A percentile compares a stretch with the other conserved stretches of the same genome.
phyloP scores from a whole-genome alignment of 1,140 invertebrate genomes.

The Drosophila lacertosa region DNA sequence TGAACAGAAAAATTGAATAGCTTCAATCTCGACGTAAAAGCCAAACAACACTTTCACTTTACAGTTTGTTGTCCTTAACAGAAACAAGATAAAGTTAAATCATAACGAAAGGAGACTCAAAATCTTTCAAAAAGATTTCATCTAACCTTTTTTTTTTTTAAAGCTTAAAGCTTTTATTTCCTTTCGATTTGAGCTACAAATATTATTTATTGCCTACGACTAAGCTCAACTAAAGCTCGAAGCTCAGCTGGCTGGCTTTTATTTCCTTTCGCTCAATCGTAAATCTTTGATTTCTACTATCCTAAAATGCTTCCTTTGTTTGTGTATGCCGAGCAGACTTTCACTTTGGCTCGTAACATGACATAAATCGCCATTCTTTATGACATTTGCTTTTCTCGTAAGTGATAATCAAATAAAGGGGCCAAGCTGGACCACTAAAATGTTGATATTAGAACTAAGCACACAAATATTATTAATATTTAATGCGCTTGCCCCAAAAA shows the following conservation, averaged over 20 bases:
- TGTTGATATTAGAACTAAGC: constrained; percentile 68
- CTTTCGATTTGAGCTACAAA: too few relatives aligned
- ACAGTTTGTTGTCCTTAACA: neutral
- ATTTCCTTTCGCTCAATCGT: neutral
- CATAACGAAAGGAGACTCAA: too few relatives aligned
- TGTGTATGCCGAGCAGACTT: constrained; percentile 4
- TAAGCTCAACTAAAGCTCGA: neutral
- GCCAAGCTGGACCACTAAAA: constrained; percentile 46
- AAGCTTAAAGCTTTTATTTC: neutral
- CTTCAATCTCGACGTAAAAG: constrained; percentile 8
- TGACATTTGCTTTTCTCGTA: constrained; percentile 20
- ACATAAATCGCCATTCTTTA: constrained; percentile 40
- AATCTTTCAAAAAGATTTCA: too few relatives aligned
- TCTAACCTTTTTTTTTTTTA: too few relatives aligned
- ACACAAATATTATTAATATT: constrained; percentile 80
- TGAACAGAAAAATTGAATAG: constrained; percentile 3
- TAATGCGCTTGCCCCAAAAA: constrained; percentile 59
- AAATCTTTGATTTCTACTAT: neutral
- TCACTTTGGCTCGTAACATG: neutral
- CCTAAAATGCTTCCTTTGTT: neutral
- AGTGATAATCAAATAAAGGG: constrained; percentile 46
- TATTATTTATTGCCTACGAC: too few relatives aligned
- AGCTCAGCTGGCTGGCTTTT: neutral
- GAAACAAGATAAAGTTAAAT: too few relatives aligned
- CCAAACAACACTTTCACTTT: constrained; percentile 18